Base-by-base conservation (phyloP, 2,113 vertebrate species). In the Gallinago media region DNA sequence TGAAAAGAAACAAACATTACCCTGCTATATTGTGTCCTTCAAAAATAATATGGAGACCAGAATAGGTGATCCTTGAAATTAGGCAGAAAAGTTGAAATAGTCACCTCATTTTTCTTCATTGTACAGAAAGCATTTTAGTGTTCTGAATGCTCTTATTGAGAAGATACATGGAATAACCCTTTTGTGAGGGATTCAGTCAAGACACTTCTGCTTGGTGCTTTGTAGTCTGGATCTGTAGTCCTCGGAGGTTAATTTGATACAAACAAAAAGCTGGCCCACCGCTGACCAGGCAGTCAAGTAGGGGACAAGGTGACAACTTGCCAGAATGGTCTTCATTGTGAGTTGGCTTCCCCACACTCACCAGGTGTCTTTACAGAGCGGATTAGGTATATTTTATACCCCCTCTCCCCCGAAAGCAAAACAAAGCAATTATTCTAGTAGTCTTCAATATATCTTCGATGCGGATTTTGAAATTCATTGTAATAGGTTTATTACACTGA, bases 331-430 rank as follows among this genome's bases (percentile, higher is more conserved):
- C 20, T 73, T 79, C 0, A 0, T 49, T 54, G 46, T 75, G 79
- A 80, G 38, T 20, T 61, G 31, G 34, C 74, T 85, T 65, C 27
- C n/a, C 38, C 54, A 23, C 31, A 54, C 44, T 74, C 17, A 7
- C 26, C 2, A 4, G 18, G 10, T 78, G 25, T 5, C 4, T 78
- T 87, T 54, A 21, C 46, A 21, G 29, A n/a, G 32, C 0, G 0
- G 18, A 8, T 66, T 38, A 32, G 8, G 8, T 71, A 4, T 61
- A 14, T 49, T 79, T 90, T 23, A 21, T 75, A 38, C 14, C 40
- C 13, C 3, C 26, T 50, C 12, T 38, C 5, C 21, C 56, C 32
- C 8, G 20, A 65, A 66, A 93, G 56, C 23, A 50, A 89, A 86
- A 47, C n/a, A 68, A 65, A 79, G 27, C 40, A 75, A 22, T 80